Evolutionary conservation across 2,797 vertebrate genomes (phyloP).

Genomic region (Streptopelia turtur): DNA sequence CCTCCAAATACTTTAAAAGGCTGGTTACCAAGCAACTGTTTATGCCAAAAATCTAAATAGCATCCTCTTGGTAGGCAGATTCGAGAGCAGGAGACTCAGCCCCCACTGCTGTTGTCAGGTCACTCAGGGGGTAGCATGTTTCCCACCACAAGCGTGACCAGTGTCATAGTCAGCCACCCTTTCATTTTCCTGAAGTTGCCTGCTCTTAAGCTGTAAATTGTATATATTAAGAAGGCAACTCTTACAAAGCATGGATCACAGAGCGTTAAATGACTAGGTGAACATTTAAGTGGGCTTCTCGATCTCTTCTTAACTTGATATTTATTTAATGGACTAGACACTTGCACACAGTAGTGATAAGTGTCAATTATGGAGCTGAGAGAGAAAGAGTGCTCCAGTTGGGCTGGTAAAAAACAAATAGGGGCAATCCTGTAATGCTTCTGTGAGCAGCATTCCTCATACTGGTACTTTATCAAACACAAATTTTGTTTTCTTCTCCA

Average conservation of each 20-base stretch:
- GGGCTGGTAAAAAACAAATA: not conserved
- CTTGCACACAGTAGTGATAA: not conserved
- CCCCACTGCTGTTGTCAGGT: not conserved
- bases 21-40: slow-evolving; percentile 52
- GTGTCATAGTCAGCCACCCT: not conserved
- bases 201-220: not conserved
- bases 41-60: slow-evolving; percentile 34
- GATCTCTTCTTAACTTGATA: slow-evolving; percentile 14
- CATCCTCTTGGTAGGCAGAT: slow-evolving; percentile 2
- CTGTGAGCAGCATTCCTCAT: not conserved
- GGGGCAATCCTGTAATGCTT: not conserved
- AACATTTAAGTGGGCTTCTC: slow-evolving; percentile 2
- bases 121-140: not conserved
- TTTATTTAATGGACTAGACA: slow-evolving; percentile 32
- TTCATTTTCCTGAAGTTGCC: not conserved
- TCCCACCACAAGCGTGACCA: not conserved
- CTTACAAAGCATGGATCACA: not conserved
- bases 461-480: not conserved
- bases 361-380: not conserved
- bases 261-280: not conserved
- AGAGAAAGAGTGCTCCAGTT: not conserved
- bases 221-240: not conserved
- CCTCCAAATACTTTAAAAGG: not conserved
- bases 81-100: not conserved
- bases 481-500: not conserved